These are phyloP conservation scores for Zaprionus lachaisei DNA, from an alignment of 1,140 invertebrate genomes.

Conservation along the genomic window DNA sequence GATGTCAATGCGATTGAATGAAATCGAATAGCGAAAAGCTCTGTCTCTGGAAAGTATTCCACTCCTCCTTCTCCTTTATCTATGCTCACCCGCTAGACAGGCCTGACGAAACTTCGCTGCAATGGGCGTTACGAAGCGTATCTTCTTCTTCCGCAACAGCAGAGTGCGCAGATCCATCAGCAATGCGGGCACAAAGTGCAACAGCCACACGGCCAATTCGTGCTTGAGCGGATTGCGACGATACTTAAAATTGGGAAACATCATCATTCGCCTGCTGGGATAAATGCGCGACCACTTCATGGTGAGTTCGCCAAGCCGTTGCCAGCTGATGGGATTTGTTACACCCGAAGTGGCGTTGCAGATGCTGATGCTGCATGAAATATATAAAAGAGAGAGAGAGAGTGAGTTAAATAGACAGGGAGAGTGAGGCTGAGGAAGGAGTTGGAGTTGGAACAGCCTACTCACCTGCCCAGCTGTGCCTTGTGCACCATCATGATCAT, in stretches of 20 bases:
- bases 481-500: constrained; percentile 90
- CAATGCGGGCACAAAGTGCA: constrained; percentile 92
- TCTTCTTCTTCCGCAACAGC: constrained; percentile 88
- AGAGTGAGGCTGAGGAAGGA: background rate
- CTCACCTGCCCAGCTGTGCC: constrained; percentile 85
- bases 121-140: constrained; percentile 93
- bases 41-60: no score
- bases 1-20: no score
- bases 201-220: constrained; percentile 88
- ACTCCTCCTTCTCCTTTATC: background rate
- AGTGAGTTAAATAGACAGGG: background rate
- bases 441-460: background rate
- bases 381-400: background rate
- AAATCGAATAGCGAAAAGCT: no score
- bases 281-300: constrained; percentile 89
- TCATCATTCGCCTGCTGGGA: constrained; percentile 93
- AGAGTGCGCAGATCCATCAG: constrained; percentile 88
- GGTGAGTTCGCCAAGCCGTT: constrained; percentile 89
- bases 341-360: constrained; percentile 96
- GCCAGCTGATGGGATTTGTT: constrained; percentile 94
- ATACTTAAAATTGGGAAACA: constrained; percentile 93
- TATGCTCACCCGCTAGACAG: constrained; percentile 86
- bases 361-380: constrained; percentile 85
- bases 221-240: constrained; percentile 90
- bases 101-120: constrained; percentile 92